Percentiles rank a stretch among this genome's conserved stretches.
phyloP scores from a whole-genome alignment of 2,797 vertebrate genomes.

The Callimico goeldii region DNA sequence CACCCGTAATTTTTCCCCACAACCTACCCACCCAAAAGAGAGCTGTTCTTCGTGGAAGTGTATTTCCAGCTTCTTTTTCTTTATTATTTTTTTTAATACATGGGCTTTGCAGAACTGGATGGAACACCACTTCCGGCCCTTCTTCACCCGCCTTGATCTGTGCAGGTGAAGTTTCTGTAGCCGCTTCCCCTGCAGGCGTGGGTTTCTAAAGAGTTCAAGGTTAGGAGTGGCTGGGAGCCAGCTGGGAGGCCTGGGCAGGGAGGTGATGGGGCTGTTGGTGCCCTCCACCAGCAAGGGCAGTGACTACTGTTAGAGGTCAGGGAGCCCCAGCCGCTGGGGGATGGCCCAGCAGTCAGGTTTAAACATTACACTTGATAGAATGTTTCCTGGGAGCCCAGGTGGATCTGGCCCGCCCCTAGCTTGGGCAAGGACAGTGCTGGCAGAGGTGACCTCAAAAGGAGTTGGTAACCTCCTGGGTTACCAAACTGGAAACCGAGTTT shows the following conservation, averaged over 20 bases:
- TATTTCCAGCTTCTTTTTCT: background rate
- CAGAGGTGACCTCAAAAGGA: slow-evolving; percentile 37
- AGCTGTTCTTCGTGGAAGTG: background rate
- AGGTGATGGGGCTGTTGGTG: background rate
- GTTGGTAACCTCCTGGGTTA: background rate
- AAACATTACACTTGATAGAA: slow-evolving; percentile 63
- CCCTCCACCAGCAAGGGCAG: background rate
- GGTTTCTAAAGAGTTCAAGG: background rate
- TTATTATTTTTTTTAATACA: too few species aligned
- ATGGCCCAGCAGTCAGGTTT: slow-evolving; percentile 9
- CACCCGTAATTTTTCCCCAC: background rate
- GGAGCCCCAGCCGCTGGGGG: background rate
- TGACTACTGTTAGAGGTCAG: background rate
- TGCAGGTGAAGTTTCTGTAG: background rate
- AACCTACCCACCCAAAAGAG: background rate
- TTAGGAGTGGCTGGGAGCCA: background rate
- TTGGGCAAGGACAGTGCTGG: slow-evolving; percentile 44
- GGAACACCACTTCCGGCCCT: background rate
- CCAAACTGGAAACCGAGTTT: background rate
- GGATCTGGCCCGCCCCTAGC: slow-evolving; percentile 13
- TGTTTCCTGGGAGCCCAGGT: slow-evolving; percentile 38
- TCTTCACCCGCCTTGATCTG: background rate
- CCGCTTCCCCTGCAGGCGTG: background rate
- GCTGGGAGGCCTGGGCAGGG: background rate
- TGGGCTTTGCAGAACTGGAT: background rate